Percentiles rank a stretch among this genome's conserved stretches.
Evolutionary conservation across 2,888 invertebrate species (phyloP).

Genomic region (Ctena decussata): DNA sequence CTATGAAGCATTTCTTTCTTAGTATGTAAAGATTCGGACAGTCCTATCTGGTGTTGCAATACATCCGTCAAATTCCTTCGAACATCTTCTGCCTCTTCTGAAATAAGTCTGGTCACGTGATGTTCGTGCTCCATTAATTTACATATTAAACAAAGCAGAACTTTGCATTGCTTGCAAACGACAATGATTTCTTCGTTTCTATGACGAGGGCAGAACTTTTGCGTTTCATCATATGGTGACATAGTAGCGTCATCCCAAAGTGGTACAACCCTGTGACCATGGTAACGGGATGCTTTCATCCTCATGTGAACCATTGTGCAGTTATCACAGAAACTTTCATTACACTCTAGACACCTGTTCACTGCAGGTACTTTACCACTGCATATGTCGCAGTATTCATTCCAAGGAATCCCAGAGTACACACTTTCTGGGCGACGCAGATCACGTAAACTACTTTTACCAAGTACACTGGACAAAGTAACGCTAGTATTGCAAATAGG

Average conservation of each 20-base stretch:
- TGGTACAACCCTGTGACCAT: slow-evolving; percentile 53
- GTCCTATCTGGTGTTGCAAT: slow-evolving; percentile 39
- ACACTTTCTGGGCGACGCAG: background rate
- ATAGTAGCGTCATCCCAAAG: slow-evolving; percentile 6
- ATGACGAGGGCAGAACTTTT: slow-evolving; percentile 46
- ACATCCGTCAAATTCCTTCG: slow-evolving; percentile 32
- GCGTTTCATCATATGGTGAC: background rate
- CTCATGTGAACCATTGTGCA: slow-evolving; percentile 58
- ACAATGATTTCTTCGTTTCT: slow-evolving; percentile 49
- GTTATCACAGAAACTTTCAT: slow-evolving; percentile 49
- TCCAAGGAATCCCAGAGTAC: background rate
- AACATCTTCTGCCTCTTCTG: slow-evolving; percentile 48
- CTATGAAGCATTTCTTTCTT: slow-evolving; percentile 22
- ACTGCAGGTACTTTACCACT: slow-evolving; percentile 30
- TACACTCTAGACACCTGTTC: slow-evolving; percentile 52
- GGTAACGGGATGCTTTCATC: slow-evolving; percentile 60
- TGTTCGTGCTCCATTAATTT: slow-evolving; percentile 52
- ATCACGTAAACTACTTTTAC: background rate
- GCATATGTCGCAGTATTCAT: slow-evolving; percentile 49
- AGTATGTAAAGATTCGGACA: slow-evolving; percentile 39
- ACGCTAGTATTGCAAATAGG: slow-evolving; percentile 51
- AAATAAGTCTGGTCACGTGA: slow-evolving; percentile 56
- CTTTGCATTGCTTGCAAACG: slow-evolving; percentile 49
- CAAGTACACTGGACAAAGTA: slow-evolving; percentile 13
- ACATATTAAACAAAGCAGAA: slow-evolving; percentile 46